phyloP scores from a whole-genome alignment of 2,797 vertebrate genomes.

The Enteromius paludinosus region DNA sequence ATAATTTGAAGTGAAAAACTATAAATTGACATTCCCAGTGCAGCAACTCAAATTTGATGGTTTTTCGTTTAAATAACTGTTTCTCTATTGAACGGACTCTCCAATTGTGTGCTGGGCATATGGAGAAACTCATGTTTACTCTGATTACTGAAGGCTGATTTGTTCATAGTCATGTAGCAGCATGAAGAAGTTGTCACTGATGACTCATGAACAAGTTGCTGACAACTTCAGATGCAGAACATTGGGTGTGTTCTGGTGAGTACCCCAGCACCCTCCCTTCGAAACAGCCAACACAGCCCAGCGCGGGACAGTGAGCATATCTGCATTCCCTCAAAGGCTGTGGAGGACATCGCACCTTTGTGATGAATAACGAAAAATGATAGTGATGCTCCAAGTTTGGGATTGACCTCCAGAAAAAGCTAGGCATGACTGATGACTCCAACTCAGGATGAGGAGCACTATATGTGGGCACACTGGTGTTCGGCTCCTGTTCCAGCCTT shows the following conservation, averaged over 20 bases:
- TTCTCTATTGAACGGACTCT: neutral
- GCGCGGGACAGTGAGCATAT: neutral
- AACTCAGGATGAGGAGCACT: too few relatives aligned
- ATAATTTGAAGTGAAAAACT: neutral
- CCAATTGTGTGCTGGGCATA: too few relatives aligned
- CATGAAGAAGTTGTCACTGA: neutral
- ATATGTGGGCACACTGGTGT: too few relatives aligned
- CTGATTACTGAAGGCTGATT: too few relatives aligned
- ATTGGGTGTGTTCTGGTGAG: neutral
- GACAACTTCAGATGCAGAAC: neutral
- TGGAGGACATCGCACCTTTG: neutral
- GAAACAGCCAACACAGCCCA: neutral
- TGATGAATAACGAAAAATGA: neutral
- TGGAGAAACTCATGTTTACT: too few relatives aligned
- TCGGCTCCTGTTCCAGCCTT: too few relatives aligned
- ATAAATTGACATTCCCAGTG: neutral
- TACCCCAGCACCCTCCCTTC: neutral
- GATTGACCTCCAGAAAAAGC: too few relatives aligned
- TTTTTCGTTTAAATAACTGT: neutral
- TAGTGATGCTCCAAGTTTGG: neutral
- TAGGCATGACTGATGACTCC: too few relatives aligned
- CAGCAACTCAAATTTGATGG: neutral
- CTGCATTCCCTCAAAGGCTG: neutral
- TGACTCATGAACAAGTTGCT: neutral
- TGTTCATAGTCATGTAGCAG: neutral